Conservation (phyloP, 1,140 invertebrate species). For the silkworm (Bombyx mori) region DNA sequence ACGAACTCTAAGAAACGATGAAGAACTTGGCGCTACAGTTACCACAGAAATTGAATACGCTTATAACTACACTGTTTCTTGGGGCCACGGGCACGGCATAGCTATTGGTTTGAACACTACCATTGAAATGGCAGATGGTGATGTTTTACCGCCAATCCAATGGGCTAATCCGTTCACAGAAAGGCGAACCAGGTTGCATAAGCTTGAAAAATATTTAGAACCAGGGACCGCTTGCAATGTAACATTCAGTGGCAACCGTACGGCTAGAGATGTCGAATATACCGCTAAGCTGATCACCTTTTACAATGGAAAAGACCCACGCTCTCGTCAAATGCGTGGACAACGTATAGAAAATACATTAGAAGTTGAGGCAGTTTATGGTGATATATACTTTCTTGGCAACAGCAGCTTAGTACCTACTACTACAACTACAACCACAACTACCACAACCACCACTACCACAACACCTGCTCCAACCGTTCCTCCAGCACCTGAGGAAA, state of each 20-base stretch:
- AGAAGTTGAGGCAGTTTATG: constrained; percentile 77
- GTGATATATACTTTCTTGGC: constrained; percentile 80
- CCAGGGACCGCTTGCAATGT: constrained; percentile 86
- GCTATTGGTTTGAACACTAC: constrained; percentile 81
- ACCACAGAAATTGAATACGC: constrained; percentile 80
- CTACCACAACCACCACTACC: constrained; percentile 77
- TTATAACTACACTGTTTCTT: constrained; percentile 78
- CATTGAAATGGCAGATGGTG: constrained; percentile 74
- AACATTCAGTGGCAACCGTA: constrained; percentile 79
- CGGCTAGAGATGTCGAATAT: constrained; percentile 80
- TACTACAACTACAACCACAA: constrained; percentile 80
- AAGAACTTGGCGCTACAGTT: constrained; percentile 69
- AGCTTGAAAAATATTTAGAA: constrained; percentile 75
- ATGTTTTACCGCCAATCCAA: constrained; percentile 72
- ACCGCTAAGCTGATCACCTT: constrained; percentile 78
- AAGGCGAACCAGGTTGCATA: constrained; percentile 72
- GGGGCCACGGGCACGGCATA: constrained; percentile 84
- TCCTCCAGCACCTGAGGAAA: constrained; percentile 53
- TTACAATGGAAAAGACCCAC: constrained; percentile 75
- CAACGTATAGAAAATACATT: constrained; percentile 76
- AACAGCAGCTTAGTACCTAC: constrained; percentile 84
- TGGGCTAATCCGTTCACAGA: constrained; percentile 78
- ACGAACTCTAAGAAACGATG: constrained; percentile 75
- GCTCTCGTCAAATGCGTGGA: constrained; percentile 66
- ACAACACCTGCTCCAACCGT: constrained; percentile 70